A percentile compares a stretch with the other conserved stretches of the same genome.
Evolutionary conservation across 2,113 vertebrate species (phyloP).

Genomic region (Callopanchax toddi): DNA sequence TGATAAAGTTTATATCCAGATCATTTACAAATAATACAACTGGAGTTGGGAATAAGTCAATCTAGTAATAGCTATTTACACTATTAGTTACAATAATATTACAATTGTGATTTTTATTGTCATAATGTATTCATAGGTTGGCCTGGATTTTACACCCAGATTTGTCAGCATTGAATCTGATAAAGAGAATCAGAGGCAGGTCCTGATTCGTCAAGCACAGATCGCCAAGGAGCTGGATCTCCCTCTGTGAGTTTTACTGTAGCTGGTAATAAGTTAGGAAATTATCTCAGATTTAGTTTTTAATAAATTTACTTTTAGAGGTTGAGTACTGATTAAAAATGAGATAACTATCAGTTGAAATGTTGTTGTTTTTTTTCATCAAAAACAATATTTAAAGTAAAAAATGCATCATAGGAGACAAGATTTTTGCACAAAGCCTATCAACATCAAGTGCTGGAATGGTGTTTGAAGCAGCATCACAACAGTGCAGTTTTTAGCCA

Average conservation of each 20-base stretch:
- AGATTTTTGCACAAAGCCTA: too few species aligned
- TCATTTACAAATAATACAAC: neutral
- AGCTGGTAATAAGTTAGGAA: too few species aligned
- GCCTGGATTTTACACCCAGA: slow-evolving; percentile 95
- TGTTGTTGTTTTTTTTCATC: too few species aligned
- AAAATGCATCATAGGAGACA: too few species aligned
- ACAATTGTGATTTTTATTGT: neutral
- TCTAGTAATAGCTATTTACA: too few species aligned
- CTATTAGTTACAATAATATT: too few species aligned
- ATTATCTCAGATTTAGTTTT: neutral
- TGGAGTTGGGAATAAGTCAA: neutral
- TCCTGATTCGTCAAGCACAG: slow-evolving; percentile 88
- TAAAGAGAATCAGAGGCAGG: slow-evolving; percentile 90
- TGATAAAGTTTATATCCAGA: too few species aligned
- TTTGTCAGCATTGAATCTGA: slow-evolving; percentile 82
- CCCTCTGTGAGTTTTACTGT: slow-evolving; percentile 84
- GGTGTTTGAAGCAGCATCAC: neutral
- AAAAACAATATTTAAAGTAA: too few species aligned
- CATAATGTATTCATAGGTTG: too few species aligned
- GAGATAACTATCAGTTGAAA: too few species aligned
- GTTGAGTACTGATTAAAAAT: neutral
- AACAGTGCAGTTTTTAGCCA: neutral
- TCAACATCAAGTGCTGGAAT: neutral
- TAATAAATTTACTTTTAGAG: neutral
- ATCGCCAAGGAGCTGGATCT: slow-evolving; percentile 89